These are phyloP conservation scores for Trogon melanurus DNA, from an alignment of 2,113 vertebrate species.

Conservation along the genomic window DNA sequence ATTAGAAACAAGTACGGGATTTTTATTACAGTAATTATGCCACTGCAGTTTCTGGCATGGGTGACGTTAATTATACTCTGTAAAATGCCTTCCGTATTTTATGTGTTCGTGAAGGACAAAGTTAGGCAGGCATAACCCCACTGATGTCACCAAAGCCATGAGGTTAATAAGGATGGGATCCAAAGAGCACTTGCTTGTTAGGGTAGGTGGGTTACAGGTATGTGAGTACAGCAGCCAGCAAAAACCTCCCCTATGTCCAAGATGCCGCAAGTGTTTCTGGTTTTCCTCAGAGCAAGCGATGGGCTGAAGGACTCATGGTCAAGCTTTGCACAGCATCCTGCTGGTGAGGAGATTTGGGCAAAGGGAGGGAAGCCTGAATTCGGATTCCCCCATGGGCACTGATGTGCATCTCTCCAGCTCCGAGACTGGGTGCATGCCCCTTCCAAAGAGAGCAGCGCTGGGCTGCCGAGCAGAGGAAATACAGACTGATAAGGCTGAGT, in stretches of 20 bases:
- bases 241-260: background rate
- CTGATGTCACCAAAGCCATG: background rate
- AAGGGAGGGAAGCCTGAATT: rapidly evolving
- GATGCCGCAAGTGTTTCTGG: background rate
- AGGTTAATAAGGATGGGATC: background rate
- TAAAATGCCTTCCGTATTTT: background rate
- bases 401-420: rapidly evolving
- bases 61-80: slow-evolving; percentile 22
- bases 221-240: background rate
- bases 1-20: background rate
- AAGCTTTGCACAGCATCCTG: background rate
- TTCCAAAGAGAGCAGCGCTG: rapidly evolving
- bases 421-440: rapidly evolving
- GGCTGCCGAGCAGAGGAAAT: rapidly evolving
- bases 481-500: background rate
- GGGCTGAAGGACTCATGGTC: background rate
- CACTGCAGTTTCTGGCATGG: background rate
- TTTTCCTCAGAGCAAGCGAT: background rate
- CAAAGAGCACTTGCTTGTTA: background rate
- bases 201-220: background rate
- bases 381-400: rapidly evolving
- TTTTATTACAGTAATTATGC: slow-evolving; percentile 42
- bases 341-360: background rate
- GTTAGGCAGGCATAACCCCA: background rate
- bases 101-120: background rate